phyloP scores from a whole-genome alignment of 2,113 vertebrate species.

The Tupaia chinensis region DNA sequence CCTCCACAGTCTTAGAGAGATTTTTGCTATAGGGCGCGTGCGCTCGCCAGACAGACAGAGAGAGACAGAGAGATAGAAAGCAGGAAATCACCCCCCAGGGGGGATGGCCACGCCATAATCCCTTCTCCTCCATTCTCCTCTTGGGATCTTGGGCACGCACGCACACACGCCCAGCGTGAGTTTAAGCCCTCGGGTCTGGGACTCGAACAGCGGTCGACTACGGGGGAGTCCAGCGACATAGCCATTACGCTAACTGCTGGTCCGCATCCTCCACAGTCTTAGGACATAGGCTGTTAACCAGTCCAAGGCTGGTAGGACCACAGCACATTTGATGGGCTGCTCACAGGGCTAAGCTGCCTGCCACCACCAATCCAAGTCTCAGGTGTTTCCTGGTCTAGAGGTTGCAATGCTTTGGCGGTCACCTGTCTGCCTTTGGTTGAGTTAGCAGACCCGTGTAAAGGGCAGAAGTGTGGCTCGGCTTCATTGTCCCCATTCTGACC shows the following conservation, averaged over 20 bases:
- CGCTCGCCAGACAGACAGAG: no score
- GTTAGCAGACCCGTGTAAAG: neutral
- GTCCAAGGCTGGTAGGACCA: neutral
- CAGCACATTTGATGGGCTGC: rapidly evolving
- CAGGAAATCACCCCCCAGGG: no score
- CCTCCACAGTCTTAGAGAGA: neutral
- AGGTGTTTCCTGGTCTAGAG: neutral
- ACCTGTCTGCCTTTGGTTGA: neutral
- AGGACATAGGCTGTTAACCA: neutral
- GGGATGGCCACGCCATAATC: no score
- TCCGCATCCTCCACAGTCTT: rapidly evolving
- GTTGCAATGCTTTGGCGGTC: rapidly evolving
- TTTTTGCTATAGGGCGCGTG: no score
- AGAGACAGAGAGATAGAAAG: no score
- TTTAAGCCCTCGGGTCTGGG: no score
- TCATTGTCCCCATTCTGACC: neutral
- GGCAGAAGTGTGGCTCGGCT: neutral
- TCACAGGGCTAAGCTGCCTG: neutral
- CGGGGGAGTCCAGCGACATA: no score
- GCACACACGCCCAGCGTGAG: no score
- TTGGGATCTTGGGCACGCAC: no score
- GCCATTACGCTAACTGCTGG: no score
- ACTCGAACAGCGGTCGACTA: no score
- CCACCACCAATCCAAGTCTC: rapidly evolving
- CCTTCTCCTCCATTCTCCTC: no score